Conservation (phyloP, 2,797 vertebrate genomes). For the Epinephelus coioides region DNA sequence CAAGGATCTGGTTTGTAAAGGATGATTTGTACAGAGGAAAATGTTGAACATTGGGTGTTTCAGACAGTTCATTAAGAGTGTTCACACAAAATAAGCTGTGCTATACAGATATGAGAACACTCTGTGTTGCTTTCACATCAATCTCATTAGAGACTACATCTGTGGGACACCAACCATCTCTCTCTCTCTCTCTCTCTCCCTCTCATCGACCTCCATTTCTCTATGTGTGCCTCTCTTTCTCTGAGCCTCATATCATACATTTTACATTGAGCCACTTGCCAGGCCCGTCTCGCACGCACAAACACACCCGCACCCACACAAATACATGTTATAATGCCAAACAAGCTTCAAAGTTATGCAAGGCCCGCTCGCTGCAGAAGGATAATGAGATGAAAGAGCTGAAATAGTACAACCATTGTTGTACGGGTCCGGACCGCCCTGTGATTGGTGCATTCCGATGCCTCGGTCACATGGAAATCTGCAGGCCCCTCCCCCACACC, state of each 20-base stretch:
- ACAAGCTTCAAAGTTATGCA: conserved; percentile 79
- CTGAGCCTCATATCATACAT: conserved; percentile 55
- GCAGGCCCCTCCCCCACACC: conserved; percentile 72
- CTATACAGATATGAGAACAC: conserved; percentile 16
- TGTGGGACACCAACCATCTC: conserved; percentile 30
- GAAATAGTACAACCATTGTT: conserved; percentile 83
- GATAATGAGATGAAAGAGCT: conserved; percentile 80
- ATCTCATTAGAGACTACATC: conserved; percentile 55
- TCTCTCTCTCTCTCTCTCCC: conserved; percentile 20
- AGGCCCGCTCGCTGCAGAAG: conserved; percentile 69
- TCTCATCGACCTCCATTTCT: conserved; percentile 52
- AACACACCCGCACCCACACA: conserved; percentile 45
- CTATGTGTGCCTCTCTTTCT: conserved; percentile 22
- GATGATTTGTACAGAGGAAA: background rate
- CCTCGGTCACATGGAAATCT: conserved; percentile 73
- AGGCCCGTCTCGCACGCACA: conserved; percentile 17
- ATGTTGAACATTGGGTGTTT: conserved; percentile 2
- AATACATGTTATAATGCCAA: conserved; percentile 76
- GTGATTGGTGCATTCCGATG: conserved; percentile 80
- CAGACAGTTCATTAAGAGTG: conserved; percentile 27
- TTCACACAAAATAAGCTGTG: conserved; percentile 4
- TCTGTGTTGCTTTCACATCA: conserved; percentile 37
- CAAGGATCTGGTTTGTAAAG: background rate
- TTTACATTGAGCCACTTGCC: conserved; percentile 59
- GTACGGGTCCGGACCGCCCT: conserved; percentile 56